These are phyloP conservation scores for Polypedilum pembai DNA, from an alignment of 1,140 invertebrate species.

Conservation along the genomic window DNA sequence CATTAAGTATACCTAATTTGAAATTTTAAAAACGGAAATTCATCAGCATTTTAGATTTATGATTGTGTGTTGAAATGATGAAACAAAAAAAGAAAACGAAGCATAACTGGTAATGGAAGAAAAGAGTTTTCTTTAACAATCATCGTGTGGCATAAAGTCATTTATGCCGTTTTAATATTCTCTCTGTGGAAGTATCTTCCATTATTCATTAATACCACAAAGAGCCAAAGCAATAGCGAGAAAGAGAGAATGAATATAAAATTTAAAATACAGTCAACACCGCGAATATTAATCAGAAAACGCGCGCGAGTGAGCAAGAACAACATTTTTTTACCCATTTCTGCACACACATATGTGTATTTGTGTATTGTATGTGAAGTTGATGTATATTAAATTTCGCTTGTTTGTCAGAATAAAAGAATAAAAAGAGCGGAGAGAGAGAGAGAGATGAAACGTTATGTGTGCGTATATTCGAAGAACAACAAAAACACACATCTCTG, in stretches of 20 bases:
- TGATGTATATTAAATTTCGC: background rate
- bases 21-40: conserved; percentile 7
- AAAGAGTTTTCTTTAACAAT: too few species aligned
- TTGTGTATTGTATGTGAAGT: too few species aligned
- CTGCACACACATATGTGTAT: too few species aligned
- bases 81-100: too few species aligned
- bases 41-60: background rate
- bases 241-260: background rate
- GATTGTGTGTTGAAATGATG: too few species aligned
- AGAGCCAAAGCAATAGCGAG: background rate
- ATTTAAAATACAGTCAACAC: conserved; percentile 7
- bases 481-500: background rate
- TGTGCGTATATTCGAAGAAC: background rate
- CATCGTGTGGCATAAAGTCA: too few species aligned
- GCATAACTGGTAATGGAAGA: too few species aligned
- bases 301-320: background rate
- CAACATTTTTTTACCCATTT: background rate
- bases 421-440: background rate
- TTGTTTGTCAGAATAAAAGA: conserved; percentile 5
- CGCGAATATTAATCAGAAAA: conserved; percentile 23
- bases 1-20: conserved; percentile 1
- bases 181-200: too few species aligned
- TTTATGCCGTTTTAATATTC: too few species aligned
- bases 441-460: background rate
- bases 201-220: conserved; percentile 6